These are phyloP conservation scores for Eupithecia tripunctaria DNA, from an alignment of 2,888 invertebrate species.

Conservation along the genomic window DNA sequence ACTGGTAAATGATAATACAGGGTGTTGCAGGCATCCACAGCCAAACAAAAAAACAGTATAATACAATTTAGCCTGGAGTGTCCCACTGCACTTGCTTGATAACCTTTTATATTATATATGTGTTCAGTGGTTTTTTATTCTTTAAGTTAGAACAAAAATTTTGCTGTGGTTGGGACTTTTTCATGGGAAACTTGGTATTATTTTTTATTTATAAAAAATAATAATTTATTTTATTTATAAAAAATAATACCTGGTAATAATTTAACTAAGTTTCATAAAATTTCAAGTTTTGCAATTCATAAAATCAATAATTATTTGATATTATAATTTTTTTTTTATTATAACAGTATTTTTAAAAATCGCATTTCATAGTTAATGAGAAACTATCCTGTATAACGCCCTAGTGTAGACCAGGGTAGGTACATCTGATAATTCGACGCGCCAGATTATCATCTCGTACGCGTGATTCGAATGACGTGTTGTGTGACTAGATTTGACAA, in stretches of 20 bases:
- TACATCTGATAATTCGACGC: slow-evolving; percentile 46
- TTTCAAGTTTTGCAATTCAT: background rate
- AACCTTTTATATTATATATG: no score
- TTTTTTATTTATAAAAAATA: background rate
- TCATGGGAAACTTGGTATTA: background rate
- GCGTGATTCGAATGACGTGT: slow-evolving; percentile 11
- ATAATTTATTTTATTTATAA: background rate
- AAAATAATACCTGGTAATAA: no score
- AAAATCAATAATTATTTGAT: background rate
- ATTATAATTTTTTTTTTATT: background rate
- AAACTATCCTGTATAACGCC: background rate
- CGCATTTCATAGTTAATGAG: background rate
- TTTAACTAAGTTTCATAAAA: no score
- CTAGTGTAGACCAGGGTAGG: background rate
- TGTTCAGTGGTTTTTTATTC: background rate
- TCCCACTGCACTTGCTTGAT: background rate
- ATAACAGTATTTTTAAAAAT: background rate
- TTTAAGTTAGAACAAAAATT: background rate
- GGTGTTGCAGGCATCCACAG: background rate
- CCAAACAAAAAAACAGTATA: background rate
- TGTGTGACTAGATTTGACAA: slow-evolving; percentile 32
- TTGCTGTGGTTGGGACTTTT: background rate
- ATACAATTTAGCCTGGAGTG: background rate
- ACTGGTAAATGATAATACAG: background rate
- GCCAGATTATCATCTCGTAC: slow-evolving; percentile 42